These are phyloP conservation scores for Dryobota labecula DNA, from an alignment of 2,888 invertebrate genomes.

Conservation along the genomic window DNA sequence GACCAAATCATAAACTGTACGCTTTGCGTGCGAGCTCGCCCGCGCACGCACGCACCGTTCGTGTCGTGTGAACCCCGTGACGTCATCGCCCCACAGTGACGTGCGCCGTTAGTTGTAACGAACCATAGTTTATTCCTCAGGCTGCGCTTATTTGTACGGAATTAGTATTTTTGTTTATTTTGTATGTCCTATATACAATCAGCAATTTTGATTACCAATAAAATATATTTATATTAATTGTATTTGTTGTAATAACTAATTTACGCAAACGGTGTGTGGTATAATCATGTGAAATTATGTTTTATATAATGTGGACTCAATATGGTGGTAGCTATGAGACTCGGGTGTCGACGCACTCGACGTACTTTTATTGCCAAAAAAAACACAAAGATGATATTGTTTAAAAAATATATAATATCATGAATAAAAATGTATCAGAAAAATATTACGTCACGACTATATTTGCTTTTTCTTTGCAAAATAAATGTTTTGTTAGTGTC, in stretches of 20 bases:
- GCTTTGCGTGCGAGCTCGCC: conserved; percentile 9
- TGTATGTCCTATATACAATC: conserved; percentile 48
- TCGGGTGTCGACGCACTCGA: conserved; percentile 58
- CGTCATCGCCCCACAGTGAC: conserved; percentile 16
- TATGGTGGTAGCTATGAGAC: conserved; percentile 60
- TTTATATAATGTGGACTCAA: conserved; percentile 52
- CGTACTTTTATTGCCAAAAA: conserved; percentile 28
- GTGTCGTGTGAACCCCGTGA: conserved; percentile 10
- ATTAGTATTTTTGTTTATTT: conserved; percentile 53
- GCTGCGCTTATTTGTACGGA: conserved; percentile 54
- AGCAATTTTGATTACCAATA: conserved; percentile 60
- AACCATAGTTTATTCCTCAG: conserved; percentile 59
- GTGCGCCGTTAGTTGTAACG: conserved; percentile 38
- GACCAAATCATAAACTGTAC: conserved; percentile 52
- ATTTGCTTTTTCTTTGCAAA: conserved; percentile 33
- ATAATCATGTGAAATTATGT: conserved; percentile 55
- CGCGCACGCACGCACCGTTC: neutral
- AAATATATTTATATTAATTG: conserved; percentile 56
- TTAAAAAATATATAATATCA: conserved; percentile 52
- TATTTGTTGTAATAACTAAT: conserved; percentile 51
- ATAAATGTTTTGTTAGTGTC: conserved; percentile 45
- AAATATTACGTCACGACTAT: conserved; percentile 20
- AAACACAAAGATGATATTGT: conserved; percentile 14
- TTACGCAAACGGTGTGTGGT: conserved; percentile 60
- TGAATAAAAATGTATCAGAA: conserved; percentile 35